Evolutionary conservation across 2,113 vertebrate genomes (phyloP).

Genomic region (Eonycteris spelaea): DNA sequence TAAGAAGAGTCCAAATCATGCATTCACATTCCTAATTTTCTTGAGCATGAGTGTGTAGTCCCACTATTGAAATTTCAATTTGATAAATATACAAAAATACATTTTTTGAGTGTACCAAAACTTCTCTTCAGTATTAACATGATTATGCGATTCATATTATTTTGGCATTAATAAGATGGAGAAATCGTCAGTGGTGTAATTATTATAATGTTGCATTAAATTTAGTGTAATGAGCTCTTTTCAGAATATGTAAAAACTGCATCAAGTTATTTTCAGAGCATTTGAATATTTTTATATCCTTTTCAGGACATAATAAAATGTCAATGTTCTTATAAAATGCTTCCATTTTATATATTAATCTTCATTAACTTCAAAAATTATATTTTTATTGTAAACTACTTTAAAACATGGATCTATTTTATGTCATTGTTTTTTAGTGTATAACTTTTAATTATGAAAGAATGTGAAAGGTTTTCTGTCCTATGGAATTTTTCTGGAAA

Average conservation of each 20-base stretch:
- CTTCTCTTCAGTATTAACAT: not conserved
- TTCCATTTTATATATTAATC: not conserved
- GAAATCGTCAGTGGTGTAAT: not conserved
- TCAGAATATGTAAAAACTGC: not conserved
- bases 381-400: not conserved
- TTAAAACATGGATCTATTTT: not conserved
- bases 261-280: not conserved
- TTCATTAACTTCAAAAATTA: not conserved
- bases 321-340: not conserved
- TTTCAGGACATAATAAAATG: not conserved
- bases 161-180: not conserved
- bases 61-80: not conserved
- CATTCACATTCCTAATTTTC: not conserved
- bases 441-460: constrained; percentile 1
- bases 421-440: not conserved
- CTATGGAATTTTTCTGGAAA: not conserved
- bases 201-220: constrained; percentile 9
- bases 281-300: not conserved
- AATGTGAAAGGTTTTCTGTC: not conserved
- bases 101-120: not conserved
- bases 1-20: constrained; percentile 74
- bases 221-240: not conserved
- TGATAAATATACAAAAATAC: not conserved
- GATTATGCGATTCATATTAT: not conserved
- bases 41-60: not conserved